Conservation (phyloP, 2,797 vertebrate species). For the Gymnothorax javanicus region DNA sequence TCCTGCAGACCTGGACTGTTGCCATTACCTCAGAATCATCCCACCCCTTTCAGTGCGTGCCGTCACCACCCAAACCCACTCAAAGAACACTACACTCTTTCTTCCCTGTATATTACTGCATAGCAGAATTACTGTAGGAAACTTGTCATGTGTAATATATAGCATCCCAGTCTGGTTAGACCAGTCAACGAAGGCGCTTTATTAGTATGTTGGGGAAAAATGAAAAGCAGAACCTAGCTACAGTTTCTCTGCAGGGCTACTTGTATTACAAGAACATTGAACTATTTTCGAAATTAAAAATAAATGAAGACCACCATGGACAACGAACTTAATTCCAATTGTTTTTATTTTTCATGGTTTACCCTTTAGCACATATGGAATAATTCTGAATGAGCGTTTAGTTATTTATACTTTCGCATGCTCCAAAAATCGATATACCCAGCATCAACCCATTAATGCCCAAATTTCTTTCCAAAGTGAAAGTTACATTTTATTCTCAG, state of each 20-base stretch:
- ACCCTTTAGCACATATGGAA: not conserved
- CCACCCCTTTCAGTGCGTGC: not conserved
- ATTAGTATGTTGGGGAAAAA: not conserved
- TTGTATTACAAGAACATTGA: not conserved
- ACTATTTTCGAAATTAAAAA: not conserved
- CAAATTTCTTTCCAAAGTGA: no score
- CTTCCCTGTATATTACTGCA: not conserved
- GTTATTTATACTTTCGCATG: not conserved
- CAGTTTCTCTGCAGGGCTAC: not conserved
- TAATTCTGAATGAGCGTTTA: not conserved
- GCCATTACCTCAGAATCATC: constrained; percentile 1
- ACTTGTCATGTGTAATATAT: not conserved
- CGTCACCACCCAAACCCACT: not conserved
- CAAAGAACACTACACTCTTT: not conserved
- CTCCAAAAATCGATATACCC: constrained; percentile 37
- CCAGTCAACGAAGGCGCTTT: not conserved
- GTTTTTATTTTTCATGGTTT: not conserved
- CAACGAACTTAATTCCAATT: not conserved
- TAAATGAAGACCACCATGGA: not conserved
- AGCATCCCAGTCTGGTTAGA: not conserved
- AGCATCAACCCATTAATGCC: not conserved
- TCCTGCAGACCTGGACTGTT: not conserved
- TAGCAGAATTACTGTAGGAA: not conserved
- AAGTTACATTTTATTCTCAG: no score
- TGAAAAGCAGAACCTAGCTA: not conserved